Conservation (phyloP, 2,797 vertebrate species). For the Hybognathus amarus region DNA sequence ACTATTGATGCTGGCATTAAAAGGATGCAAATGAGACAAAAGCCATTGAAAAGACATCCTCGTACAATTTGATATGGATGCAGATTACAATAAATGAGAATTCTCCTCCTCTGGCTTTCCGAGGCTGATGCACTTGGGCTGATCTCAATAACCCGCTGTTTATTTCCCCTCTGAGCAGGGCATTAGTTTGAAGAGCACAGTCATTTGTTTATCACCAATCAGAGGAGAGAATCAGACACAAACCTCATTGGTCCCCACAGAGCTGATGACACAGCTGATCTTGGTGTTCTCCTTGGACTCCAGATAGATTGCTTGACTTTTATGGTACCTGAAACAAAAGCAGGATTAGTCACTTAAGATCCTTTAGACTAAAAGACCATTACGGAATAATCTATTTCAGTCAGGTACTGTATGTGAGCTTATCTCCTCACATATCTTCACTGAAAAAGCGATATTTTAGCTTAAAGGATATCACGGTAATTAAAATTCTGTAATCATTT, state of each 20-base stretch:
- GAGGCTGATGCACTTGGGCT: background rate
- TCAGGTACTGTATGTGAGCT: background rate
- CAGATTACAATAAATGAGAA: conserved; percentile 38
- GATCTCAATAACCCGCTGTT: conserved; percentile 34
- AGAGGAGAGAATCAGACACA: conserved; percentile 45
- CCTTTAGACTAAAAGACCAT: background rate
- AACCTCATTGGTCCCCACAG: conserved; percentile 98
- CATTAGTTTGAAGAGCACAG: conserved; percentile 29
- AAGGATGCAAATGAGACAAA: conserved; percentile 47
- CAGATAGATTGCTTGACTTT: conserved; percentile 97
- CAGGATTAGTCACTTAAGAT: conserved; percentile 18
- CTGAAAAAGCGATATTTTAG: background rate
- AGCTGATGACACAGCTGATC: conserved; percentile 99
- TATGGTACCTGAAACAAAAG: conserved; percentile 89
- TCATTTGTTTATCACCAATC: conserved; percentile 39
- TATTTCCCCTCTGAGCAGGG: conserved; percentile 22
- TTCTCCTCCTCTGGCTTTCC: conserved; percentile 6
- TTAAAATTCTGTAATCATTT: background rate
- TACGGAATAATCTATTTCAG: background rate
- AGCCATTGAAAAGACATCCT: conserved; percentile 27
- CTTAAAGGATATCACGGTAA: background rate
- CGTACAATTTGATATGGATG: conserved; percentile 16
- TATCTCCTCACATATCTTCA: background rate
- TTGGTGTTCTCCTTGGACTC: conserved; percentile 99
- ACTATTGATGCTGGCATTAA: conserved; percentile 42